These are phyloP conservation scores for Poicephalus meyeri DNA, from an alignment of 2,113 vertebrate species.

Conservation along the genomic window DNA sequence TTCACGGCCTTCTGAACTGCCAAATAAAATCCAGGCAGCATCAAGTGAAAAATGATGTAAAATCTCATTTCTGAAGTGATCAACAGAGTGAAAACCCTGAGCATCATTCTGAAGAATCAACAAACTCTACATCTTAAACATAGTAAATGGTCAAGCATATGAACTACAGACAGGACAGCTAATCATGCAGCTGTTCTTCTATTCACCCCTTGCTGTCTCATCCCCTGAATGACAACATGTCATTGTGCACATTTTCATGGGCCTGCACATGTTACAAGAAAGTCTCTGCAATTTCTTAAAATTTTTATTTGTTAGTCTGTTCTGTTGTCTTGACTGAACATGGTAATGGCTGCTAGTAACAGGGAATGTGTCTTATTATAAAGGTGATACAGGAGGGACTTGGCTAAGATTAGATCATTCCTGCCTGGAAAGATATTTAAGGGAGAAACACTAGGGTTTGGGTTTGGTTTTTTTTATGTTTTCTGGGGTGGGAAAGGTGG, in stretches of 20 bases:
- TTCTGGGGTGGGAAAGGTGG: not conserved
- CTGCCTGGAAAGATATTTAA: constrained; percentile 37
- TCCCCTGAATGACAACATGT: not conserved
- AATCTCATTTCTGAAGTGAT: not conserved
- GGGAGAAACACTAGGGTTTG: not conserved
- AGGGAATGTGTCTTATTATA: not conserved
- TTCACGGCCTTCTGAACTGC: not conserved
- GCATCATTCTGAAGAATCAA: not conserved
- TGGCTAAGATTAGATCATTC: constrained; percentile 22
- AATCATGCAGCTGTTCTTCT: not conserved
- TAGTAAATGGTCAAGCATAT: not conserved
- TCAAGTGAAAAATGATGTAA: not conserved
- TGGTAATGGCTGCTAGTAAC: constrained; percentile 20
- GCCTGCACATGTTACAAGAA: not conserved
- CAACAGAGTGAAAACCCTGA: not conserved
- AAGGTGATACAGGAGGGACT: not conserved
- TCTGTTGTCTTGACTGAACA: not conserved
- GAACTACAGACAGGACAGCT: not conserved
- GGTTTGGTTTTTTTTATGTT: not conserved
- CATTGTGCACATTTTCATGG: not conserved
- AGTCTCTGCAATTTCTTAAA: not conserved
- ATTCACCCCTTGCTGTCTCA: not conserved
- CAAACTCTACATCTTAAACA: not conserved
- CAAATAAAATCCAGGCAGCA: not conserved
- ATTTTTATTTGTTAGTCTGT: not conserved